Evolutionary conservation across 2,888 invertebrate species (phyloP).

Genomic region (Parnassius glacialis): DNA sequence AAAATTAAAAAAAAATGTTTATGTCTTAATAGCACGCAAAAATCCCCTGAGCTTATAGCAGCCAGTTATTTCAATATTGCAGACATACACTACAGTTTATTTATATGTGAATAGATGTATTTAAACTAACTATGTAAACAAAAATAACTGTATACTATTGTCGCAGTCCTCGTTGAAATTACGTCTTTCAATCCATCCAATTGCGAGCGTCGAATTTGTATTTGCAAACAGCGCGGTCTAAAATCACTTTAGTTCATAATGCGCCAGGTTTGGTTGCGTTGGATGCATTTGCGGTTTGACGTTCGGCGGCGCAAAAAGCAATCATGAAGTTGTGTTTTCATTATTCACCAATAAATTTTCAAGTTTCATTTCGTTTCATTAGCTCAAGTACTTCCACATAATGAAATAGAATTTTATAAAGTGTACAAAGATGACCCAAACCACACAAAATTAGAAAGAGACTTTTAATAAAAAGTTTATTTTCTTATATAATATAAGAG

Average conservation of each 20-base stretch:
- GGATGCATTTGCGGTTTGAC: slow-evolving; percentile 25
- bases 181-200: slow-evolving; percentile 26
- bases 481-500: too few species aligned
- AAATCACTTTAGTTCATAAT: slow-evolving; percentile 28
- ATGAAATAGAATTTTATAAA: too few species aligned
- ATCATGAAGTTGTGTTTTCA: slow-evolving; percentile 17
- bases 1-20: too few species aligned
- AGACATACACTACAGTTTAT: too few species aligned
- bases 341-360: slow-evolving; percentile 10
- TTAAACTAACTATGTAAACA: slow-evolving; percentile 1
- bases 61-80: too few species aligned
- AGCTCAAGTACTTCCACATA: too few species aligned
- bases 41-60: too few species aligned
- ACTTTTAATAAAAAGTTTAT: too few species aligned
- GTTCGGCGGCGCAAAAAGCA: slow-evolving; percentile 20
- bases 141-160: slow-evolving; percentile 4
- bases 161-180: slow-evolving; percentile 19
- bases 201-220: slow-evolving; percentile 23
- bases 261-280: slow-evolving; percentile 24
- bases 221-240: slow-evolving; percentile 28
- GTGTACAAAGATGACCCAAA: too few species aligned
- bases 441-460: too few species aligned
- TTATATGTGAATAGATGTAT: too few species aligned
- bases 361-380: not conserved
- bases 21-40: too few species aligned